Evolutionary conservation across 2,888 invertebrate species (phyloP).

Genomic region (Trichogramma evanescens): DNA sequence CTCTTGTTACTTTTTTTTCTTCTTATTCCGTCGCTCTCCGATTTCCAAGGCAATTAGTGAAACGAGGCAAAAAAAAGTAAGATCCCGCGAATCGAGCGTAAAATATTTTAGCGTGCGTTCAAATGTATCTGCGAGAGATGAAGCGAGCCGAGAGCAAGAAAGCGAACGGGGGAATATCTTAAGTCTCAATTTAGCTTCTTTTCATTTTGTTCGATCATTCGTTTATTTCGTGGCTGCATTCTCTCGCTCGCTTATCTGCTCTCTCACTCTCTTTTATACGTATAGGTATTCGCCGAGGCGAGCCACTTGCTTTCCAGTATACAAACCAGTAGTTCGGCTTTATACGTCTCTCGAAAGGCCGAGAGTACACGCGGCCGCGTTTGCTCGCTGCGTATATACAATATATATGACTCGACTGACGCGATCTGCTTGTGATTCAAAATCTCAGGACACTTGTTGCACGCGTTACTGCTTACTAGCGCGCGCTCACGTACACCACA

Average conservation of each 20-base stretch:
- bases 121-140: background rate
- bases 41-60: background rate
- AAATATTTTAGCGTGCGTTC: background rate
- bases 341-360: too few relatives aligned
- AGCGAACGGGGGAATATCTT: conserved; percentile 1
- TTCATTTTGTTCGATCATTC: conserved; percentile 15
- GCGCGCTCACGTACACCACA: background rate
- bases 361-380: conserved; percentile 17
- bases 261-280: conserved; percentile 22
- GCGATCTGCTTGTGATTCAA: conserved; percentile 49
- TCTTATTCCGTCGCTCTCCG: background rate
- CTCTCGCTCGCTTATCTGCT: conserved; percentile 19
- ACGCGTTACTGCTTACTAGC: conserved; percentile 40
- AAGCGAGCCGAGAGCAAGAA: background rate
- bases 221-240: conserved; percentile 10
- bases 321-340: too few relatives aligned
- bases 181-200: conserved; percentile 11
- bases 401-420: conserved; percentile 26
- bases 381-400: conserved; percentile 15
- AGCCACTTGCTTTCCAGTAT: too few relatives aligned
- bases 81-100: background rate
- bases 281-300: too few relatives aligned
- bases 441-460: conserved; percentile 49
- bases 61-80: background rate
- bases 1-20: background rate